A percentile compares a stretch with the other conserved stretches of the same genome.
Conservation (phyloP, 2,888 invertebrate species). For the Lepidonotus clava region DNA sequence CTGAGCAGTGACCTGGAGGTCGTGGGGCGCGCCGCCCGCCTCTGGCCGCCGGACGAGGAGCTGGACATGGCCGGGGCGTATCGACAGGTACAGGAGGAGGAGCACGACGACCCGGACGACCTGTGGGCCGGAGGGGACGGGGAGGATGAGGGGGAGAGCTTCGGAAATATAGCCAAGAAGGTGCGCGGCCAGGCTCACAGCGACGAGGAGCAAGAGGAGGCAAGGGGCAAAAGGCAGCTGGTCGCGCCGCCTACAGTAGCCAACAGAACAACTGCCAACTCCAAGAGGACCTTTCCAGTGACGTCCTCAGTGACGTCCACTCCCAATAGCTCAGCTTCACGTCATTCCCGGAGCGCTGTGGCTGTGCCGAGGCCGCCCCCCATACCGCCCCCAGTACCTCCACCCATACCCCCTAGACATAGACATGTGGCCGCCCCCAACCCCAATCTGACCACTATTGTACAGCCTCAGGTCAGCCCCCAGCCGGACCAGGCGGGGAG, state of each 20-base stretch:
- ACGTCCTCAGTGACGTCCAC: background rate
- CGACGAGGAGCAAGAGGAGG: background rate
- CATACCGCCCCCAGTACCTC: background rate
- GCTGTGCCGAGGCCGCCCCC: background rate
- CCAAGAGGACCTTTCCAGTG: background rate
- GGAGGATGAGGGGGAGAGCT: background rate
- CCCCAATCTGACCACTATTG: background rate
- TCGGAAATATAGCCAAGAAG: background rate
- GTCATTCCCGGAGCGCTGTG: background rate
- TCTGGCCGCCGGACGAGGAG: slow-evolving; percentile 43
- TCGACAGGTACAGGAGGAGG: slow-evolving; percentile 16
- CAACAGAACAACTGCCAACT: background rate
- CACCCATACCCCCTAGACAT: background rate
- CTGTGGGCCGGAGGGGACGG: background rate
- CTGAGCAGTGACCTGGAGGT: slow-evolving; percentile 14
- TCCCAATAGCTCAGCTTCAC: background rate
- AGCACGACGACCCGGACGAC: background rate
- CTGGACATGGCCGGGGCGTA: slow-evolving; percentile 29
- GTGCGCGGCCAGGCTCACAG: background rate
- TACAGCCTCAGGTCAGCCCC: no score
- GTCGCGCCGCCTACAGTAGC: background rate
- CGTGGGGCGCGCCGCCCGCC: background rate
- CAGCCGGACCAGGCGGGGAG: no score
- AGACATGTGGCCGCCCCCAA: background rate
- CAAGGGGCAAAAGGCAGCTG: background rate